Conservation (phyloP, 1,140 invertebrate genomes). For the Trachymyrmex septentrionalis region DNA sequence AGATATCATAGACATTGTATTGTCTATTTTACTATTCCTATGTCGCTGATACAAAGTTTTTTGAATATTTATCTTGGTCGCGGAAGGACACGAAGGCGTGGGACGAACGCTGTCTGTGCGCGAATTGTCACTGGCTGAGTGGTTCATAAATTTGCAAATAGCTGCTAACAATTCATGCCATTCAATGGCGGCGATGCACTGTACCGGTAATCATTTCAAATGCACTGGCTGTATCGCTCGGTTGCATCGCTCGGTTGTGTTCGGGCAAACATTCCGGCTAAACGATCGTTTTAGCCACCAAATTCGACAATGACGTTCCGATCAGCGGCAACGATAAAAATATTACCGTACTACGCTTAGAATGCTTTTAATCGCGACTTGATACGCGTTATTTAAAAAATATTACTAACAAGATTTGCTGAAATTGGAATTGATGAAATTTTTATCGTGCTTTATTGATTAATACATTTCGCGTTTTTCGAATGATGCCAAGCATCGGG, state of each 20-base stretch:
- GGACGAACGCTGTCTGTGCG: not conserved
- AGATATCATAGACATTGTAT: not conserved
- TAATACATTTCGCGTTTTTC: constrained; percentile 3
- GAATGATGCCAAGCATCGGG: not conserved
- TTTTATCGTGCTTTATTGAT: not conserved
- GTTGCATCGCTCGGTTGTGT: constrained; percentile 19
- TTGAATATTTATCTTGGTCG: constrained; percentile 5
- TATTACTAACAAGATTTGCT: not conserved
- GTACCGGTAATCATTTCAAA: constrained; percentile 67
- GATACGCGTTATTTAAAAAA: not conserved
- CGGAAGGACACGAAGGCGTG: not conserved
- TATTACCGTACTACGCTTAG: constrained; percentile 1
- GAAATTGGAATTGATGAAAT: not conserved
- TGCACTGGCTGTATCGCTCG: constrained; percentile 34
- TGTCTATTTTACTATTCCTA: not conserved
- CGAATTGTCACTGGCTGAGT: constrained; percentile 33
- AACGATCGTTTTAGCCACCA: constrained; percentile 44
- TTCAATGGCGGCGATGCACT: constrained; percentile 15
- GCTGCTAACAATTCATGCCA: constrained; percentile 59
- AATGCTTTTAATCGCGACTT: not conserved
- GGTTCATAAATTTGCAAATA: constrained; percentile 67
- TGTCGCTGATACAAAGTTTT: not conserved
- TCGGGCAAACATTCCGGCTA: constrained; percentile 57
- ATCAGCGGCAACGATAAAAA: constrained; percentile 41
- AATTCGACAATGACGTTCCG: constrained; percentile 44